Percentiles rank a stretch among this genome's conserved stretches.
Conservation (phyloP, 2,888 invertebrate species). For the Vesta saturnalis region DNA sequence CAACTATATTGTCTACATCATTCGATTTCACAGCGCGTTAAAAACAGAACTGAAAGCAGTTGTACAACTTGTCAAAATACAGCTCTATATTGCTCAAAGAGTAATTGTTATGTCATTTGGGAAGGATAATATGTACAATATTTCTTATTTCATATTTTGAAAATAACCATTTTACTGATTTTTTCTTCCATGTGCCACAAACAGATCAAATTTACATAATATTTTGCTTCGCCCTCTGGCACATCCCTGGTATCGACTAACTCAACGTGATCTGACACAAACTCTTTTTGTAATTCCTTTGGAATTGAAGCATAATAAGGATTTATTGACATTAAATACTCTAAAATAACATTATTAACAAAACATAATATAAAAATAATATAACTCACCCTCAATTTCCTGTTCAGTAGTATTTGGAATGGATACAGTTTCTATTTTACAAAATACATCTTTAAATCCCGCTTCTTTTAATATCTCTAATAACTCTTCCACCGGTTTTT, state of each 20-base stretch:
- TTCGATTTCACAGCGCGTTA: no score
- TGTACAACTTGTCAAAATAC: no score
- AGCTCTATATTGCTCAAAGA: no score
- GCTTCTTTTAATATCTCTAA: neutral
- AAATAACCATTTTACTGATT: no score
- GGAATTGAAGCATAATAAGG: neutral
- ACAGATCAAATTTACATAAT: neutral
- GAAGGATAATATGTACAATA: neutral
- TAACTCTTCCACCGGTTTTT: neutral
- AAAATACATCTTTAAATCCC: neutral
- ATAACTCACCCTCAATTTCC: neutral
- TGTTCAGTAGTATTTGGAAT: neutral
- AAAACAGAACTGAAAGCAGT: no score
- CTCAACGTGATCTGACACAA: neutral
- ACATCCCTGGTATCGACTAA: neutral
- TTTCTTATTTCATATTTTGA: no score
- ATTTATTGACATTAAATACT: neutral
- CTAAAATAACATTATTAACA: neutral
- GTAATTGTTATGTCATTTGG: no score
- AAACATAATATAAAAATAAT: neutral
- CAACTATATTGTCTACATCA: no score
- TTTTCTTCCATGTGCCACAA: neutral
- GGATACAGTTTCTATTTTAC: neutral
- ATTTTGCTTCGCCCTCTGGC: neutral
- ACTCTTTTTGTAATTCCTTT: neutral